A percentile compares a stretch with the other conserved stretches of the same genome.
phyloP scores from a whole-genome alignment of 2,888 invertebrate species.

The Meliscaeva auricollis region DNA sequence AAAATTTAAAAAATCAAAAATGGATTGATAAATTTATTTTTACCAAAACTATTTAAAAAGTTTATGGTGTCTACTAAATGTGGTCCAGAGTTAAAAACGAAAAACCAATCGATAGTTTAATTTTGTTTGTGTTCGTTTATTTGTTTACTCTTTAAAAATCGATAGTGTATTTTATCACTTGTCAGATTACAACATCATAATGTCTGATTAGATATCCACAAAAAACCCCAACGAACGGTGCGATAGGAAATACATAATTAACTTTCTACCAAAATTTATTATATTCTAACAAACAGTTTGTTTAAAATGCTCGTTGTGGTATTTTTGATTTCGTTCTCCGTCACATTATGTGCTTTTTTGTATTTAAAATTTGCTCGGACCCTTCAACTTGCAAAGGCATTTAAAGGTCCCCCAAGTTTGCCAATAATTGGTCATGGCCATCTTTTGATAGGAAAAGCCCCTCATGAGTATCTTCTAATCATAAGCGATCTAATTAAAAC shows the following conservation, averaged over 20 bases:
- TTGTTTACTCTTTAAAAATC: no score
- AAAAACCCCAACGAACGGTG: not conserved
- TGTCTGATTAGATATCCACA: not conserved
- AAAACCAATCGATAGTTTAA: no score
- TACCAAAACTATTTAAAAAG: no score
- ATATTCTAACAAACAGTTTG: constrained; percentile 2
- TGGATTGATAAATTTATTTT: no score
- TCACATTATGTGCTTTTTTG: constrained; percentile 31
- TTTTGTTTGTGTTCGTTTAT: no score
- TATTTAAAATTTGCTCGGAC: constrained; percentile 79
- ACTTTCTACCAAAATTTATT: not conserved
- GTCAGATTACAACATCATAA: no score
- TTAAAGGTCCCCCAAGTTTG: constrained; percentile 82
- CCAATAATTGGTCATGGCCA: constrained; percentile 85
- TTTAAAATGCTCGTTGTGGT: constrained; percentile 77
- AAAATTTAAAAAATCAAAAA: no score
- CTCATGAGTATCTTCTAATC: constrained; percentile 81
- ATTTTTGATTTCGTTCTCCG: constrained; percentile 33
- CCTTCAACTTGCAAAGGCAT: constrained; percentile 79
- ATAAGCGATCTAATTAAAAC: constrained; percentile 81
- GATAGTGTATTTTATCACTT: no score
- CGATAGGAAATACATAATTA: not conserved
- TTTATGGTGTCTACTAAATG: no score
- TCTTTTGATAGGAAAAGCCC: constrained; percentile 83
- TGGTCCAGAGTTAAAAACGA: no score